These are phyloP conservation scores for Eutrigla gurnardus DNA, from an alignment of 2,797 vertebrate genomes.

Conservation along the genomic window DNA sequence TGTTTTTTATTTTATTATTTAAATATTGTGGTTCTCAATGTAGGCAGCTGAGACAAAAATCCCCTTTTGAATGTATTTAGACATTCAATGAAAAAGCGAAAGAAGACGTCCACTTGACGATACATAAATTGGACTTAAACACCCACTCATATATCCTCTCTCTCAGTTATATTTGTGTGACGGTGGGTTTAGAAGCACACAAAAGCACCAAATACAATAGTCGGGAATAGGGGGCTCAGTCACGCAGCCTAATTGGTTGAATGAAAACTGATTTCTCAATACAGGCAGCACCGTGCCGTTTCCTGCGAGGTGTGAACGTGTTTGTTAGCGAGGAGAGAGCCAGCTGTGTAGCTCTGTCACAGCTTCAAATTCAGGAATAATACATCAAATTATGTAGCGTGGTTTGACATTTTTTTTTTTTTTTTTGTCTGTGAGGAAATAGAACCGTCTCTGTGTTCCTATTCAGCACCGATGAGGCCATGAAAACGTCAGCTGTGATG, in stretches of 20 bases:
- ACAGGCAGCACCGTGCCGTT: slow-evolving; percentile 11
- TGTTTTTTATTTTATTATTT: neutral
- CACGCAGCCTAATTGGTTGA: slow-evolving; percentile 42
- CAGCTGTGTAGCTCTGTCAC: slow-evolving; percentile 55
- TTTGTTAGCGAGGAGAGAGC: slow-evolving; percentile 39
- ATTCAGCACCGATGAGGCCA: slow-evolving; percentile 20
- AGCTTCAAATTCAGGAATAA: slow-evolving; percentile 29
- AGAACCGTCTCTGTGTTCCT: slow-evolving; percentile 11
- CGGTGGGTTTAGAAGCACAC: slow-evolving; percentile 5
- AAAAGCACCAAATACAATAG: slow-evolving; percentile 11
- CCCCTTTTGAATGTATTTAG: neutral
- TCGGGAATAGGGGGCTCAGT: slow-evolving; percentile 21
- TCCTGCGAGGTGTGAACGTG: slow-evolving; percentile 48
- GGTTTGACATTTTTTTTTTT: slow-evolving; percentile 20
- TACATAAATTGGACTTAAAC: neutral
- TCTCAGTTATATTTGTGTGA: neutral
- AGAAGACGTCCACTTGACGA: neutral
- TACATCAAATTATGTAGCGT: slow-evolving; percentile 21
- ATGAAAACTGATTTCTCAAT: slow-evolving; percentile 33
- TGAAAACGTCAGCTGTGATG: slow-evolving; percentile 34
- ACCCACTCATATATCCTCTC: neutral
- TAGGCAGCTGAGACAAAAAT: neutral
- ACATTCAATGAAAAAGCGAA: neutral
- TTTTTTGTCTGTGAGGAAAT: slow-evolving; percentile 12
- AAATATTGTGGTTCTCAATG: neutral